Conservation (phyloP, 1,140 invertebrate species). For the Pseudoatta argentina region DNA sequence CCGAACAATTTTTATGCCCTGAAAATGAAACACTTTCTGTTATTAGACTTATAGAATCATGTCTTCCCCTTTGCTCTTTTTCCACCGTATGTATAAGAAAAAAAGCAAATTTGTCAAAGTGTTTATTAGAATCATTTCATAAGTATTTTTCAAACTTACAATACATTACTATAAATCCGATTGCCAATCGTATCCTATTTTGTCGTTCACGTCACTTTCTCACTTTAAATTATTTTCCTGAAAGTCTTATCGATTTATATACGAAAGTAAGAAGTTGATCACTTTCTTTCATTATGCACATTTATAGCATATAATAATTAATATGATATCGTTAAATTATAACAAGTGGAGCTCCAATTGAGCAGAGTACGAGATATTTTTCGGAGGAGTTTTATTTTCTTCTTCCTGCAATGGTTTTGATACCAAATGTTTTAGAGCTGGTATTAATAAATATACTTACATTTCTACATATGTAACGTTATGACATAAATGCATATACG, state of each 20-base stretch:
- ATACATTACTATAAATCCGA: neutral
- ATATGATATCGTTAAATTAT: neutral
- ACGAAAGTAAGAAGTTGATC: neutral
- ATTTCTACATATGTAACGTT: constrained; percentile 76
- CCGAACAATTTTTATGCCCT: neutral
- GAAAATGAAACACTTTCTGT: constrained; percentile 58
- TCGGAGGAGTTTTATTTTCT: constrained; percentile 66
- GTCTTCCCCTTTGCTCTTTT: constrained; percentile 36
- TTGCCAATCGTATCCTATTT: neutral
- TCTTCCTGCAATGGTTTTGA: constrained; percentile 80
- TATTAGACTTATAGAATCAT: constrained; percentile 22
- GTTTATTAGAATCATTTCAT: constrained; percentile 2
- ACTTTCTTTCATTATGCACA: neutral
- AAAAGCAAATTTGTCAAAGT: neutral
- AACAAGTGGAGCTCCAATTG: neutral
- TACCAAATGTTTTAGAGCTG: constrained; percentile 80
- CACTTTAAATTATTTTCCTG: neutral
- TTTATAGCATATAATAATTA: neutral
- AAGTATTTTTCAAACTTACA: neutral
- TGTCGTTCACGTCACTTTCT: no score
- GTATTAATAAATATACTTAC: constrained; percentile 78
- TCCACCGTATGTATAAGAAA: neutral
- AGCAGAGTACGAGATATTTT: constrained; percentile 52
- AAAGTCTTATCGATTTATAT: neutral
- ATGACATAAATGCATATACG: constrained; percentile 74